phyloP scores from a whole-genome alignment of 2,797 vertebrate species.

The Gymnopithys bicolor region DNA sequence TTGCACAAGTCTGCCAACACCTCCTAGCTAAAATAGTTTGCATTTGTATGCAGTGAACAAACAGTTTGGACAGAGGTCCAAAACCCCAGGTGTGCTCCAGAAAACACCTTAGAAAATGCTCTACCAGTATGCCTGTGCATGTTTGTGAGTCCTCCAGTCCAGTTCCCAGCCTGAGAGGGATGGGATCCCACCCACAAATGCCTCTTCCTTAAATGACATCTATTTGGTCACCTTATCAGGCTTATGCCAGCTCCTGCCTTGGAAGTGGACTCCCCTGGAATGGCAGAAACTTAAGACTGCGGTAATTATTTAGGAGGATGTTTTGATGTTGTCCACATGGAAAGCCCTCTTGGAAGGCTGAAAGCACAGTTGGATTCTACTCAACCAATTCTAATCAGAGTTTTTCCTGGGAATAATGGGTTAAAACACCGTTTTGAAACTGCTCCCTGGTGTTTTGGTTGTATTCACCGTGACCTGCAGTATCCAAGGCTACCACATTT shows the following conservation, averaged over 20 bases:
- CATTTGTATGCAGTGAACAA: background rate
- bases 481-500: background rate
- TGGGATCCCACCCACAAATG: background rate
- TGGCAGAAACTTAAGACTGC: background rate
- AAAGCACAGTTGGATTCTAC: background rate
- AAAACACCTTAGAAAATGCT: background rate
- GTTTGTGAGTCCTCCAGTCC: background rate
- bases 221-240: background rate
- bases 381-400: background rate
- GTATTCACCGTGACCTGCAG: background rate
- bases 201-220: background rate
- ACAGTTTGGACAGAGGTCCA: background rate
- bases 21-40: background rate
- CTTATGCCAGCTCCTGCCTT: background rate
- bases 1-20: background rate
- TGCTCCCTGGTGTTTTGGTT: background rate
- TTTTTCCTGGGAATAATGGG: background rate
- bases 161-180: background rate
- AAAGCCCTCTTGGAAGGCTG: background rate
- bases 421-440: background rate
- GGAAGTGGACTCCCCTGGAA: background rate
- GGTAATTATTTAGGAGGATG: background rate
- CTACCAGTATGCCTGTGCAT: accelerated
- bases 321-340: background rate
- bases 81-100: background rate